Conservation (phyloP, 53 echinoderm and acorn worm species). For the Henricia sp. region DNA sequence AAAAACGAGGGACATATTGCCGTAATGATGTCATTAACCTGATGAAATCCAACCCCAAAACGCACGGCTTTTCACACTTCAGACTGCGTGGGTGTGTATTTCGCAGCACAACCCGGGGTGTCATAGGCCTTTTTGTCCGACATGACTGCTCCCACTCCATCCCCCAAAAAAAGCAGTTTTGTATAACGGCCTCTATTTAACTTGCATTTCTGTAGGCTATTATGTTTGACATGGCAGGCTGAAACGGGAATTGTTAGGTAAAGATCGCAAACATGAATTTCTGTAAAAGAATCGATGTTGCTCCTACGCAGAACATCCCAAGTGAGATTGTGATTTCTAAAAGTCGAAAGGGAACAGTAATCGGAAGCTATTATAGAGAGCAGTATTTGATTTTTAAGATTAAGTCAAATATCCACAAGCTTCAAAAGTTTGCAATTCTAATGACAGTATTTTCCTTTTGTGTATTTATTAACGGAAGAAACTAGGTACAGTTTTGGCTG, state of each 20-base stretch:
- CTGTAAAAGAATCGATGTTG: conserved; percentile 14
- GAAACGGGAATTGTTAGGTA: conserved; percentile 34
- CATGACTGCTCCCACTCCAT: too few species aligned
- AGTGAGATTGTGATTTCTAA: too few species aligned
- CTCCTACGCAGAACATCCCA: not conserved
- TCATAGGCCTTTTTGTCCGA: conserved; percentile 43
- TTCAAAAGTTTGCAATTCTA: too few species aligned
- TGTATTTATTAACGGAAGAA: not conserved
- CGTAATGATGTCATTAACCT: conserved; percentile 37
- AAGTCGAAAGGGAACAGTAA: too few species aligned
- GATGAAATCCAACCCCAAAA: conserved; percentile 36
- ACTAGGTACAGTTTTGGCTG: too few species aligned
- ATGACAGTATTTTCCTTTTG: not conserved
- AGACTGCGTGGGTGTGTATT: conserved; percentile 57
- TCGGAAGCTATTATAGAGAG: too few species aligned
- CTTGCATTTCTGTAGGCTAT: conserved; percentile 45
- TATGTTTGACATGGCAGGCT: conserved; percentile 23
- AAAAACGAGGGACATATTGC: conserved; percentile 18
- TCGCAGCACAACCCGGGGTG: conserved; percentile 16
- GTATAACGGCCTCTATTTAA: conserved; percentile 37
- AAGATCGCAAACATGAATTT: conserved; percentile 15
- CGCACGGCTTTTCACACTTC: conserved; percentile 41
- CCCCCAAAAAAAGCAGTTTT: not conserved
- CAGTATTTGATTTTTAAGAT: too few species aligned
- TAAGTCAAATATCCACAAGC: too few species aligned